phyloP scores from a whole-genome alignment of 2,888 invertebrate species.

The Clivina fossor region DNA sequence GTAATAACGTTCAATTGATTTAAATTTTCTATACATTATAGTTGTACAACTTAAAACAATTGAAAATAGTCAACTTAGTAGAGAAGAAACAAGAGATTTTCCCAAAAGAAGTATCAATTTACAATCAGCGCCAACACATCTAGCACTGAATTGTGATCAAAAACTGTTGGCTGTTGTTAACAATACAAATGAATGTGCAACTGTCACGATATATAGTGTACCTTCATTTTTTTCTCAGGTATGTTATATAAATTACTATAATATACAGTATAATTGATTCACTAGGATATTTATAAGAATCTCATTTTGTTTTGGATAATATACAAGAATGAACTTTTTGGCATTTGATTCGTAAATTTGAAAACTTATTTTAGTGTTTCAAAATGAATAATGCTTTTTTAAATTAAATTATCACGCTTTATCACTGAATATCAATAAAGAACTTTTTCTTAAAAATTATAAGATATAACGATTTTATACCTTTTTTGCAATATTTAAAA shows the following conservation, averaged over 20 bases:
- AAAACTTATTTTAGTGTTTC: no score
- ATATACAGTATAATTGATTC: background rate
- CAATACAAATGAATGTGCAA: constrained; percentile 57
- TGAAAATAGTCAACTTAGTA: constrained; percentile 48
- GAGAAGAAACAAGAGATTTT: constrained; percentile 57
- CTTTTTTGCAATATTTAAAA: no score
- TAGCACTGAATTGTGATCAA: constrained; percentile 78
- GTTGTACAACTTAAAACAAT: constrained; percentile 57
- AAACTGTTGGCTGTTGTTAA: constrained; percentile 72
- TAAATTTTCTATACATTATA: no score
- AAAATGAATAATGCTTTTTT: no score
- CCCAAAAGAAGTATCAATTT: constrained; percentile 58
- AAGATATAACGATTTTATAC: no score
- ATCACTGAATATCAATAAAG: no score
- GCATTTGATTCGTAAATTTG: no score
- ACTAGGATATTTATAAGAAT: no score
- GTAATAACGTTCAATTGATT: background rate
- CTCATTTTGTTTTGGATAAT: no score
- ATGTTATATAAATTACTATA: constrained; percentile 38
- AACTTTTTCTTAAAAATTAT: no score
- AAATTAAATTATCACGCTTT: no score
- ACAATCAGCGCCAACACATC: constrained; percentile 62
- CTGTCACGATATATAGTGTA: constrained; percentile 69
- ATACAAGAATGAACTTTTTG: no score
- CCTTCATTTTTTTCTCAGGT: constrained; percentile 68